Conservation (phyloP, 2,888 invertebrate species). For the Synergus japonicus region DNA sequence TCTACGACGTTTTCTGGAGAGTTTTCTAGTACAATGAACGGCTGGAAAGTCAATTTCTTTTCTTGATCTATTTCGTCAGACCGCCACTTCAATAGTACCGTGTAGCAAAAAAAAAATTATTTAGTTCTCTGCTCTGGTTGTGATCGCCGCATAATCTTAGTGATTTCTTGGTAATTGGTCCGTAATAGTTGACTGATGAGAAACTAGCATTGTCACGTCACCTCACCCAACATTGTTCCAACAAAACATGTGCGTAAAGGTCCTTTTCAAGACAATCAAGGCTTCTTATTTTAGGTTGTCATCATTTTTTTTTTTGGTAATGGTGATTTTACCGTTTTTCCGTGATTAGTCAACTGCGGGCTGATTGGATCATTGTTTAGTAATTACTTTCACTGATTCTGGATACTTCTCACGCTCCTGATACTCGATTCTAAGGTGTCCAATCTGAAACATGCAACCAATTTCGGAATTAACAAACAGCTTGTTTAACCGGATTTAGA, state of each 20-base stretch:
- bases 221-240: slow-evolving; percentile 72
- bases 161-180: slow-evolving; percentile 47
- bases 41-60: slow-evolving; percentile 6
- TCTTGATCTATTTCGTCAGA: background rate
- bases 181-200: slow-evolving; percentile 48
- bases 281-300: background rate
- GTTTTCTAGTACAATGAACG: slow-evolving; percentile 8
- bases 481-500: background rate
- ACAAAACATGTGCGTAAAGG: slow-evolving; percentile 14
- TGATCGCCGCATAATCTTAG: slow-evolving; percentile 11
- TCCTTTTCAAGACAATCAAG: background rate
- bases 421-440: slow-evolving; percentile 40
- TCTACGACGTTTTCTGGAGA: background rate
- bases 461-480: slow-evolving; percentile 24
- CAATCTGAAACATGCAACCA: slow-evolving; percentile 49
- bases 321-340: background rate
- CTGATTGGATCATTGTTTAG: slow-evolving; percentile 48
- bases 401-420: slow-evolving; percentile 49
- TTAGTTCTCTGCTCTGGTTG: slow-evolving; percentile 50
- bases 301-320: background rate
- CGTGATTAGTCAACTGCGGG: background rate
- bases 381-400: slow-evolving; percentile 40
- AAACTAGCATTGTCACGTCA: slow-evolving; percentile 63
- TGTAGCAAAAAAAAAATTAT: background rate
- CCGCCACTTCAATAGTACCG: background rate